These are phyloP conservation scores for Lacanobia wlatinum DNA, from an alignment of 2,888 invertebrate genomes.

Conservation along the genomic window DNA sequence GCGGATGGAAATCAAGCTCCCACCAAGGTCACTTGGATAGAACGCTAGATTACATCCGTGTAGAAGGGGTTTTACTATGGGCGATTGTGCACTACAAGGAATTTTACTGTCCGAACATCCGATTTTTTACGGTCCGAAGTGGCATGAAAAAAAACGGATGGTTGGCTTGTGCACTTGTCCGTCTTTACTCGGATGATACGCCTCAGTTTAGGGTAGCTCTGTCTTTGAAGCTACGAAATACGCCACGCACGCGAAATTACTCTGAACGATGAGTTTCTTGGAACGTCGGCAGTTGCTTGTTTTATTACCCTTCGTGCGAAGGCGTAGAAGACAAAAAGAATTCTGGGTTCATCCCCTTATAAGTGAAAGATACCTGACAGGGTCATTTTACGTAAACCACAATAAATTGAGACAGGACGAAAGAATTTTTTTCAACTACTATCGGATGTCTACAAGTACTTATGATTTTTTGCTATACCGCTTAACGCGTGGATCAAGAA, in stretches of 20 bases:
- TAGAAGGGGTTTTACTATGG: too few relatives aligned
- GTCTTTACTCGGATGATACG: conserved; percentile 11
- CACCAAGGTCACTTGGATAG: too few relatives aligned
- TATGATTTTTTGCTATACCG: conserved; percentile 14
- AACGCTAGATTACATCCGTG: too few relatives aligned
- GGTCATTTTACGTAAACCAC: conserved; percentile 2
- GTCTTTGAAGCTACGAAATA: not conserved
- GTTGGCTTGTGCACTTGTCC: conserved; percentile 12
- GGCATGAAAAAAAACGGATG: conserved; percentile 7
- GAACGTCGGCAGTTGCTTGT: conserved; percentile 11
- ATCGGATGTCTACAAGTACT: conserved; percentile 11
- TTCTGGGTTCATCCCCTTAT: conserved; percentile 14
- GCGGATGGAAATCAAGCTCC: too few relatives aligned
- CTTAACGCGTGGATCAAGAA: conserved; percentile 10
- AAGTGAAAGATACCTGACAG: conserved; percentile 3
- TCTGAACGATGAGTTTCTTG: conserved; percentile 11
- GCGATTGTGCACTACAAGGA: conserved; percentile 2
- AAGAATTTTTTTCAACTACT: conserved; percentile 4
- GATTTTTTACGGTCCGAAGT: conserved; percentile 1
- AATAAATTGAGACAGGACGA: conserved; percentile 11
- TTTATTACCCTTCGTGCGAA: conserved; percentile 8
- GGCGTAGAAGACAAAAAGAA: conserved; percentile 11
- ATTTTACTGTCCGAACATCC: conserved; percentile 3
- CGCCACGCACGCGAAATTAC: conserved; percentile 1
- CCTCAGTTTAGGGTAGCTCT: not conserved